phyloP scores from a whole-genome alignment of 2,888 invertebrate genomes.

The Busseola fusca region DNA sequence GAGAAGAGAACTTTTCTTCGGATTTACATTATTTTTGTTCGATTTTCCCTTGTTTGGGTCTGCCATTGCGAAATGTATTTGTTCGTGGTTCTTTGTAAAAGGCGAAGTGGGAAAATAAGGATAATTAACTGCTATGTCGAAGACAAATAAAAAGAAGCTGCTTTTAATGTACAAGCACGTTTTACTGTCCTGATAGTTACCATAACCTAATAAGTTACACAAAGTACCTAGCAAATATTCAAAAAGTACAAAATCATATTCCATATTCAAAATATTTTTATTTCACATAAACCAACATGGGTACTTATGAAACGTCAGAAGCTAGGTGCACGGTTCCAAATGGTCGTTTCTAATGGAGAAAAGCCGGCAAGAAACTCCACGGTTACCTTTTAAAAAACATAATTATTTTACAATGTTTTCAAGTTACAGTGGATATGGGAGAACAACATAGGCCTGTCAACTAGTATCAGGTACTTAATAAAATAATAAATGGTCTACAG shows the following conservation, averaged over 20 bases:
- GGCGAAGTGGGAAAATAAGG: conserved; percentile 22
- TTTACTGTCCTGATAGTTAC: neutral
- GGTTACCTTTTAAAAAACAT: too few species aligned
- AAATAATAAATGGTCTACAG: too few species aligned
- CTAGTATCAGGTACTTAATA: too few species aligned
- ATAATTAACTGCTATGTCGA: conserved; percentile 12
- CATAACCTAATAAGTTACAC: neutral
- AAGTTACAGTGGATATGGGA: too few species aligned
- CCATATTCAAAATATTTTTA: too few species aligned
- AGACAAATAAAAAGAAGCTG: neutral
- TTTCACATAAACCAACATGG: too few species aligned
- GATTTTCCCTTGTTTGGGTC: conserved; percentile 52
- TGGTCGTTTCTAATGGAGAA: too few species aligned
- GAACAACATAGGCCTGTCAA: too few species aligned
- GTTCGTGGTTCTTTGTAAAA: conserved; percentile 18
- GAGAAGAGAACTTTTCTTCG: conserved; percentile 68
- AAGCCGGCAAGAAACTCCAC: too few species aligned
- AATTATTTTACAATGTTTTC: too few species aligned
- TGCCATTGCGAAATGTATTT: conserved; percentile 24
- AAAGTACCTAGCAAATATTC: neutral
- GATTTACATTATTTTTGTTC: conserved; percentile 62
- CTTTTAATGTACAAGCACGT: conserved; percentile 1
- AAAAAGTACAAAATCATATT: neutral
- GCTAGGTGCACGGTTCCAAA: too few species aligned
- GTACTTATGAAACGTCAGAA: too few species aligned